Evolutionary conservation across 2,113 vertebrate species (phyloP).

Genomic region (Hippocampus guttulatus): DNA sequence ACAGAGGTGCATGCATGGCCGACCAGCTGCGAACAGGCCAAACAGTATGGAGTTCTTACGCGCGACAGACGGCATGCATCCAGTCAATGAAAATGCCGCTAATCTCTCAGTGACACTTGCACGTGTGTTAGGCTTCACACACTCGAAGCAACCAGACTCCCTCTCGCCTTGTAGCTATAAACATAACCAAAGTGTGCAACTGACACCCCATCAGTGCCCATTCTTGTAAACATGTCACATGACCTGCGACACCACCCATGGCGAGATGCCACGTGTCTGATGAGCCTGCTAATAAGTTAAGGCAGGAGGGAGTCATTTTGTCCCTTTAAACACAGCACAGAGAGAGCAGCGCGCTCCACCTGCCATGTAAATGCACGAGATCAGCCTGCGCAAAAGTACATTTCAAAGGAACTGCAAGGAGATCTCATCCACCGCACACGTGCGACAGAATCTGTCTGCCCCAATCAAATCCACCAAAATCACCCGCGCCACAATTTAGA

Average conservation of each 20-base stretch:
- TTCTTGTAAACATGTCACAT: slow-evolving; percentile 25
- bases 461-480: too few relatives aligned
- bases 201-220: slow-evolving; percentile 9
- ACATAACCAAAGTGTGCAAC: slow-evolving; percentile 29
- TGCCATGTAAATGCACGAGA: too few relatives aligned
- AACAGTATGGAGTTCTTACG: slow-evolving; percentile 44
- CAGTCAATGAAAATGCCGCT: slow-evolving; percentile 47
- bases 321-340: neutral
- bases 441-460: too few relatives aligned
- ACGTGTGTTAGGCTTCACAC: slow-evolving; percentile 28
- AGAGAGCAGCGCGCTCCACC: too few relatives aligned
- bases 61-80: slow-evolving; percentile 33
- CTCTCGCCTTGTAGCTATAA: neutral
- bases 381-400: too few relatives aligned
- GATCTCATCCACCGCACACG: too few relatives aligned
- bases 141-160: slow-evolving; percentile 9
- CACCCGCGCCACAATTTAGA: too few relatives aligned
- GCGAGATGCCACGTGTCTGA: slow-evolving; percentile 2
- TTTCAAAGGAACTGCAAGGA: too few relatives aligned
- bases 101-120: slow-evolving; percentile 53
- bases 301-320: neutral
- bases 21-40: slow-evolving; percentile 54
- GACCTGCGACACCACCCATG: slow-evolving; percentile 22
- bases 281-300: slow-evolving; percentile 17
- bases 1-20: slow-evolving; percentile 38